These are phyloP conservation scores for Calidris pygmaea DNA, from an alignment of 2,113 vertebrate genomes.

Conservation along the genomic window DNA sequence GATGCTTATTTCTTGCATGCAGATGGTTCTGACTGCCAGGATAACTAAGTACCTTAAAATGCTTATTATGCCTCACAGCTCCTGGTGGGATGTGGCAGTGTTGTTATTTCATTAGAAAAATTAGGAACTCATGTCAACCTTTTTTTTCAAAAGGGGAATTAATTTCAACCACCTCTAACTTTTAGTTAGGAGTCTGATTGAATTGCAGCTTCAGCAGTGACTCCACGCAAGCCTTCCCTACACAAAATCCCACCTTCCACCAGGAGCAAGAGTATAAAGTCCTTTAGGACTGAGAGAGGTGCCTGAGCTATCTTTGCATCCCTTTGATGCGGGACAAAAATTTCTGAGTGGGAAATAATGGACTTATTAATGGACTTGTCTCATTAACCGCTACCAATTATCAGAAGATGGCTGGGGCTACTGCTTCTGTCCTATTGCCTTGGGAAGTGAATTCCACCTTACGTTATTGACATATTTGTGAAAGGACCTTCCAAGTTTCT, in stretches of 20 bases:
- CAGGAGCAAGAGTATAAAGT: not conserved
- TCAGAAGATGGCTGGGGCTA: not conserved
- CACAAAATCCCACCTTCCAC: not conserved
- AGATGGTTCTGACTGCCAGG: not conserved
- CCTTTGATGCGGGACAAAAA: not conserved
- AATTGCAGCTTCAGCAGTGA: not conserved
- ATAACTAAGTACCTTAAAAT: not conserved
- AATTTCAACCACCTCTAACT: not conserved
- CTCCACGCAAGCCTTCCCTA: not conserved
- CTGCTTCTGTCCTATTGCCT: not conserved
- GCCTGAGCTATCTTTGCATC: not conserved
- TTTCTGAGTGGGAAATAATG: not conserved
- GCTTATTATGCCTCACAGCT: not conserved
- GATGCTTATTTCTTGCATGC: not conserved
- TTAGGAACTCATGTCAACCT: not conserved
- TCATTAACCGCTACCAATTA: not conserved
- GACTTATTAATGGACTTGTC: not conserved
- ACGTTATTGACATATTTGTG: not conserved
- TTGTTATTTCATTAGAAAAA: conserved; percentile 14
- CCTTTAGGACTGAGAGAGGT: not conserved
- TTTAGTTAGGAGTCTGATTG: not conserved
- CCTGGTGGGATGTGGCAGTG: not conserved
- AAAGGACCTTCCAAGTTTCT: not conserved
- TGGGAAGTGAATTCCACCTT: not conserved
- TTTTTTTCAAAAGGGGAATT: conserved; percentile 21